Conservation (phyloP, 2,113 vertebrate species). For the Heptranchias perlo region DNA sequence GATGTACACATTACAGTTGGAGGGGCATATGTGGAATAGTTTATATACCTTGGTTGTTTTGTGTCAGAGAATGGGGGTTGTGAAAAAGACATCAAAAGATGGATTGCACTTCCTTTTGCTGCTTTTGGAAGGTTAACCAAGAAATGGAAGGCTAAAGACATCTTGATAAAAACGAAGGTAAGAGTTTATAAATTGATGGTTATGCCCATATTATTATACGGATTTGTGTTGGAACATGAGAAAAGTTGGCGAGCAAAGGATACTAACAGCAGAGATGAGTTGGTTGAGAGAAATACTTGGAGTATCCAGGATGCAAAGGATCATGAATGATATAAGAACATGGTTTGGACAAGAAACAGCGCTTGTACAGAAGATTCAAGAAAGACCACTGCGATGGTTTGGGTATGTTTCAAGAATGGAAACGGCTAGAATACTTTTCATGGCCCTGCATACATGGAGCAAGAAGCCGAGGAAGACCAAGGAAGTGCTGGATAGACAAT, state of each 20-base stretch:
- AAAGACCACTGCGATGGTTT: no score
- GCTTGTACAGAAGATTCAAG: no score
- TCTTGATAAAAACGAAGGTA: background rate
- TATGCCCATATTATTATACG: background rate
- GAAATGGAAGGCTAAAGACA: background rate
- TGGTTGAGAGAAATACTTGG: background rate
- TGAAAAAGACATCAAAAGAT: background rate
- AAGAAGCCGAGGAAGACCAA: background rate
- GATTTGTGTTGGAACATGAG: background rate
- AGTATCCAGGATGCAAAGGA: no score
- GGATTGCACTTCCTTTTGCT: background rate
- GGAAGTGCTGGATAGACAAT: background rate
- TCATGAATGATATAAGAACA: no score
- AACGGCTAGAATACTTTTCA: no score
- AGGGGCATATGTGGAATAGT: background rate
- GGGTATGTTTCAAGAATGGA: no score
- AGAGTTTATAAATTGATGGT: background rate
- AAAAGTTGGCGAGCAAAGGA: background rate
- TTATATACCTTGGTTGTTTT: background rate
- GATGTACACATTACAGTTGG: background rate
- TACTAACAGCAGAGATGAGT: background rate
- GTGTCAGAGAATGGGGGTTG: background rate
- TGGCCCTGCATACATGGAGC: no score
- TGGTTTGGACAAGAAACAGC: no score
- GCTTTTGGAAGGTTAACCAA: background rate